Percentiles rank a stretch among this genome's conserved stretches.
These are phyloP conservation scores for Prosapia bicincta DNA, from an alignment of 2,888 invertebrate species.

Conservation along the genomic window DNA sequence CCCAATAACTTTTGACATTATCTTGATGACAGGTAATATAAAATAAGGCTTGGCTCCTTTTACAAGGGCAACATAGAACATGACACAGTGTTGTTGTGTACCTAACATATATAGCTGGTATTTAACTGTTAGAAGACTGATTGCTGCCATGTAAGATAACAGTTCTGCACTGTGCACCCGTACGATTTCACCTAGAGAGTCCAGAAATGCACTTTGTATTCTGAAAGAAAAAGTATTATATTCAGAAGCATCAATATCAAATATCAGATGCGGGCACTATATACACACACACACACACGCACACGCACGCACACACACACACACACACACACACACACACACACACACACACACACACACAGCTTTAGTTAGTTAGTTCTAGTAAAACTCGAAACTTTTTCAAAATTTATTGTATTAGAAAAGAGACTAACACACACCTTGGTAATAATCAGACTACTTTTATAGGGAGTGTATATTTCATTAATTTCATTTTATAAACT, in stretches of 20 bases:
- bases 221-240: slow-evolving; percentile 50
- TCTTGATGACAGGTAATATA: slow-evolving; percentile 51
- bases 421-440: too few relatives aligned
- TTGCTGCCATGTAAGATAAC: slow-evolving; percentile 62
- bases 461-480: too few relatives aligned
- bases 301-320: slow-evolving; percentile 13
- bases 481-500: too few relatives aligned
- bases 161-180: slow-evolving; percentile 63
- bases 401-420: too few relatives aligned
- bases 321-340: slow-evolving; percentile 15
- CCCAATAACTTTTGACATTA: slow-evolving; percentile 50
- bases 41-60: slow-evolving; percentile 58
- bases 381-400: too few relatives aligned
- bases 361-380: too few relatives aligned
- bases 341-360: slow-evolving; percentile 17
- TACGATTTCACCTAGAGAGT: slow-evolving; percentile 60
- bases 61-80: slow-evolving; percentile 56
- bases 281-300: slow-evolving; percentile 10
- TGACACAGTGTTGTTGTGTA: slow-evolving; percentile 48
- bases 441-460: too few relatives aligned
- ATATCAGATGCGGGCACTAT: too few relatives aligned
- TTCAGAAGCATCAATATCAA: too few relatives aligned
- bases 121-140: slow-evolving; percentile 58
- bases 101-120: slow-evolving; percentile 49
- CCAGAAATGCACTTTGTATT: slow-evolving; percentile 55